Evolutionary conservation across 2,113 vertebrate species (phyloP).

Genomic region (Pollachius pollachius): DNA sequence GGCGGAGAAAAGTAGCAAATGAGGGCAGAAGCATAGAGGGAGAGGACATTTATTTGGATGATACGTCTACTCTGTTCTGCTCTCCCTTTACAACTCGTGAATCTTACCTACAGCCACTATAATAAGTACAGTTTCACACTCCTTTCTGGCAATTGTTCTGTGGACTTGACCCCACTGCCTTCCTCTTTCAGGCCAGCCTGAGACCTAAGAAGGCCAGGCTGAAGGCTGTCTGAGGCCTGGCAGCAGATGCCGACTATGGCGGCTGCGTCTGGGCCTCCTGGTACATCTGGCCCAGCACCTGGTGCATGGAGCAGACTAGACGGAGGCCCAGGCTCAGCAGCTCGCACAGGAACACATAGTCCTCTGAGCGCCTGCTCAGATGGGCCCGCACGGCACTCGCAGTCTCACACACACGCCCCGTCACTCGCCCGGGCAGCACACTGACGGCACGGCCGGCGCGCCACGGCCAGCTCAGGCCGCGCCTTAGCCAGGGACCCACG

Average conservation of each 20-base stretch:
- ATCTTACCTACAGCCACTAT: too few species aligned
- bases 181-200: conserved; percentile 19
- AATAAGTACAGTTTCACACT: too few species aligned
- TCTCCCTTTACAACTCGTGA: too few species aligned
- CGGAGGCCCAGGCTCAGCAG: conserved; percentile 88
- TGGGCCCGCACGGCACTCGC: conserved; percentile 73
- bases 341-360: conserved; percentile 89
- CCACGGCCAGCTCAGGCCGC: conserved; percentile 79
- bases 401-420: conserved; percentile 76
- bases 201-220: background rate
- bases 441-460: conserved; percentile 77
- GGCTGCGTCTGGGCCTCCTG: conserved; percentile 66
- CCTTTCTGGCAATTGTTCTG: background rate
- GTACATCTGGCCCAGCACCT: conserved; percentile 84
- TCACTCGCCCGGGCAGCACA: conserved; percentile 76
- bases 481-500: conserved; percentile 85
- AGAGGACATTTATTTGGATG: too few species aligned
- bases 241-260: background rate
- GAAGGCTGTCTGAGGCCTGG: too few species aligned
- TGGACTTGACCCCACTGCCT: background rate
- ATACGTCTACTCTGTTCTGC: too few species aligned
- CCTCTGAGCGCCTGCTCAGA: conserved; percentile 82
- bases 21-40: too few species aligned
- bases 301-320: conserved; percentile 83
- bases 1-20: too few species aligned